A percentile compares a stretch with the other conserved stretches of the same genome.
These are phyloP conservation scores for Campylomormyrus tamandua DNA, from an alignment of 2,113 vertebrate genomes.

Conservation along the genomic window DNA sequence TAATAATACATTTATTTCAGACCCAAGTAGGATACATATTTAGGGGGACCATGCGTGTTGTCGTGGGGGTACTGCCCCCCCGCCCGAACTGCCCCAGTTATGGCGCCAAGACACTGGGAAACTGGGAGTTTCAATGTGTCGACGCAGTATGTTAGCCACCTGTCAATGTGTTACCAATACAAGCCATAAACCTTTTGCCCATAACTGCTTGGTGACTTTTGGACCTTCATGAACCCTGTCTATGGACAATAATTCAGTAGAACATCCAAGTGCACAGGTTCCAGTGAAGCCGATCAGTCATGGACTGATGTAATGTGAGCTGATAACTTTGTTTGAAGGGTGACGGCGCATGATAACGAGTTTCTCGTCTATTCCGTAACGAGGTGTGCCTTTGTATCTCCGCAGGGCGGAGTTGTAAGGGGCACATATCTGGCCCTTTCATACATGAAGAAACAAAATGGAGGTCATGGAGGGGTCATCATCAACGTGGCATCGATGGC, in stretches of 20 bases:
- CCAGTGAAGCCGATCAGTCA: not conserved
- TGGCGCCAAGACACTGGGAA: not conserved
- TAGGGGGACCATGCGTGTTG: too few relatives aligned
- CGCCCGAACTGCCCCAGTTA: too few relatives aligned
- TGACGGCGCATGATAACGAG: not conserved
- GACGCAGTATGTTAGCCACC: not conserved
- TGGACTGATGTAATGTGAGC: not conserved
- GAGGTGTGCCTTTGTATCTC: not conserved
- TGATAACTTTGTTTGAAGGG: not conserved
- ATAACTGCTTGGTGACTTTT: not conserved
- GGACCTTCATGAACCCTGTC: not conserved
- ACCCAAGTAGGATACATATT: too few relatives aligned
- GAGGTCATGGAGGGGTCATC: slow-evolving; percentile 56
- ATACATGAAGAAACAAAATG: slow-evolving; percentile 56
- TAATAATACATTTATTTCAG: too few relatives aligned
- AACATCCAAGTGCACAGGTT: not conserved
- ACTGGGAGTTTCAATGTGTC: not conserved
- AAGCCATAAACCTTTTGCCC: not conserved
- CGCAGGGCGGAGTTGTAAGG: slow-evolving; percentile 50
- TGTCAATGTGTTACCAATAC: not conserved
- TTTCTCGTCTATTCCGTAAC: not conserved
- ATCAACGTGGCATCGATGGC: slow-evolving; percentile 55
- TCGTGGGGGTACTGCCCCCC: too few relatives aligned
- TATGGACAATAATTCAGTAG: not conserved
- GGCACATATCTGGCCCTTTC: slow-evolving; percentile 57